Evolutionary conservation across 2,888 invertebrate genomes (phyloP).

Genomic region (Ligdia adustata): DNA sequence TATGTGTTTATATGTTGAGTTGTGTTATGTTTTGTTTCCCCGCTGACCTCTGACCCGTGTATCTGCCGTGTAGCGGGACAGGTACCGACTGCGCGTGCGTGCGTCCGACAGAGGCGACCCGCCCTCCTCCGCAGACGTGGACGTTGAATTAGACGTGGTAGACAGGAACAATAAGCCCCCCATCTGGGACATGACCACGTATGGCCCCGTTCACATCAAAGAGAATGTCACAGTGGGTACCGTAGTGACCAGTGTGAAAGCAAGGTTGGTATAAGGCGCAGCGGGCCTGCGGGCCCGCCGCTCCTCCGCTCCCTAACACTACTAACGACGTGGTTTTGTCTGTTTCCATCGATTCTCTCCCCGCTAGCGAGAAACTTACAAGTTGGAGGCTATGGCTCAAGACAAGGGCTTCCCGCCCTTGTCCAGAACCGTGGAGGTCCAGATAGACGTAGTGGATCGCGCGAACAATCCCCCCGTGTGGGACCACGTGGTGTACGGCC

Average conservation of each 20-base stretch:
- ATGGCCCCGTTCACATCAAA: slow-evolving; percentile 98
- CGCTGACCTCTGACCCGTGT: slow-evolving; percentile 89
- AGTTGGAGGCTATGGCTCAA: slow-evolving; percentile 98
- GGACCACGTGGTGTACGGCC: slow-evolving; percentile 98
- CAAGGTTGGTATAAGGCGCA: slow-evolving; percentile 94
- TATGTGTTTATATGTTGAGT: slow-evolving; percentile 80
- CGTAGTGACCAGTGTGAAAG: slow-evolving; percentile 98
- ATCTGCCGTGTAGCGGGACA: slow-evolving; percentile 93
- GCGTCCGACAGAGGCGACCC: slow-evolving; percentile 97
- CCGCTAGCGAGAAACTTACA: slow-evolving; percentile 97
- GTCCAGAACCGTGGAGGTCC: slow-evolving; percentile 98
- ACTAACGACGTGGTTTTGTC: slow-evolving; percentile 88
- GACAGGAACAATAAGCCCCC: slow-evolving; percentile 99
- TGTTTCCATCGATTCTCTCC: slow-evolving; percentile 86
- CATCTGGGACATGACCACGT: slow-evolving; percentile 97
- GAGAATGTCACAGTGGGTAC: slow-evolving; percentile 99
- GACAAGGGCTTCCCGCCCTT: slow-evolving; percentile 98
- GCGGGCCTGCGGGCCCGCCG: slow-evolving; percentile 79
- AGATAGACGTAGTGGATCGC: slow-evolving; percentile 99
- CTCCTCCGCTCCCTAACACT: slow-evolving; percentile 83
- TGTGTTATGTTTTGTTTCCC: slow-evolving; percentile 85
- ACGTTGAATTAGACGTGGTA: slow-evolving; percentile 99
- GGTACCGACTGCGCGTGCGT: slow-evolving; percentile 97
- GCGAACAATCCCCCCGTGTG: slow-evolving; percentile 99
- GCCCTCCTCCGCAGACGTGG: slow-evolving; percentile 97